Evolutionary conservation across 1,140 invertebrate genomes (phyloP), one percentile per base, ranked within the genome.

Genomic region (Pseudomyrmex dendroicus): DNA sequence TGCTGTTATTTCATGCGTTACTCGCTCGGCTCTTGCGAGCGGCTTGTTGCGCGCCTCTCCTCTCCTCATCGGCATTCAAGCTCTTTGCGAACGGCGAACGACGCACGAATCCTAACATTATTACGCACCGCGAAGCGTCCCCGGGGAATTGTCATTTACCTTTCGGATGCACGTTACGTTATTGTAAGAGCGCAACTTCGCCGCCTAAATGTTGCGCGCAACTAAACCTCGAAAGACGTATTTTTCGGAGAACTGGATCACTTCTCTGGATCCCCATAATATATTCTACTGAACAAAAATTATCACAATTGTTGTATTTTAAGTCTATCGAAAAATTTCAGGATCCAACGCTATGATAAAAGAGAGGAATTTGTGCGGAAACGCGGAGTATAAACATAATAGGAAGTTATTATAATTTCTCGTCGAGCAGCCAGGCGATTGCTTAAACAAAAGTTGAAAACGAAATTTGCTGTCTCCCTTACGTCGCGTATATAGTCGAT

Each of bases 1-100:
- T 62, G 73, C 22, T 82, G 52, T 83, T 85, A 83, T 83, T 68
- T 63, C 84, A 48, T n/a, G 17, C 15, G 25, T 61, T 52, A n/a
- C 73, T 74, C 73, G n/a, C 63, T 50, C 72, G 57, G 73, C 59
- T 5, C 0, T 35, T 35, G 35, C 35, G 5, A 22, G 17, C 17
- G 35, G 74, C 52, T 78, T 78, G 78, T 54, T 63, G 59, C 70
- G 13, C 56, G 22, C 20, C 59, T 44, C 13, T 2, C 63, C 12
- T 57, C 35, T 5, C 0, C 5, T 35, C 35, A 7, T 35, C 35
- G 35, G 35, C 35, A 35, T 35, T 35, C 35, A 10, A 22, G 17
- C 54, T 73, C 44, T 35, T 35, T 73, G 25, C 20, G 20, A 20
- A 20, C 46, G 72, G 46, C 62, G 13, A 44, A 63, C 25, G 62